Conservation (phyloP, 2,797 vertebrate species). For the Pantherophis vulpinus region DNA sequence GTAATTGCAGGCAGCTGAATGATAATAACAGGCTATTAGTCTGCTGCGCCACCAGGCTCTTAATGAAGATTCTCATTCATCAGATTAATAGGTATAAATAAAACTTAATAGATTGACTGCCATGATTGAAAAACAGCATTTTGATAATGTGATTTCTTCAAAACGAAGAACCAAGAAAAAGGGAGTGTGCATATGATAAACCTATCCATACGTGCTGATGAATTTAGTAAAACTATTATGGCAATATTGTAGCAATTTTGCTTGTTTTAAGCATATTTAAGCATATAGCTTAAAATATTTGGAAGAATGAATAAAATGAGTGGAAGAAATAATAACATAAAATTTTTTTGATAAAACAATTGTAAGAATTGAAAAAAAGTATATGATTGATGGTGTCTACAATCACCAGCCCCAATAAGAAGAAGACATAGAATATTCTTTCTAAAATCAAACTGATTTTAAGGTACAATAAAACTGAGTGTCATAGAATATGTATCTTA, state of each 20-base stretch:
- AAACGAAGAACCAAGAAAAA: background rate
- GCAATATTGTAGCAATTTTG: no score
- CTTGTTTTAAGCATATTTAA: background rate
- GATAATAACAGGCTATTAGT: no score
- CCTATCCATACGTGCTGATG: background rate
- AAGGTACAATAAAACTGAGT: background rate
- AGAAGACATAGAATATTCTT: background rate
- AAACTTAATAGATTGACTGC: background rate
- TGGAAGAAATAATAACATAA: background rate
- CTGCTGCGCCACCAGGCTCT: no score
- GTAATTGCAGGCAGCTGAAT: no score
- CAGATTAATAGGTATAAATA: background rate
- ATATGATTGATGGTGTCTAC: background rate
- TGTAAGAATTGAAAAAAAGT: no score
- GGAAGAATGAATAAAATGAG: background rate
- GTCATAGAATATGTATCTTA: background rate
- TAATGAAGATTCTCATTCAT: background rate
- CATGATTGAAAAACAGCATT: background rate
- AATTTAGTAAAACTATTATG: background rate
- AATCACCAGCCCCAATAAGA: background rate
- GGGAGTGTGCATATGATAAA: background rate
- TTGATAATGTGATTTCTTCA: background rate
- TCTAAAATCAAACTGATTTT: background rate
- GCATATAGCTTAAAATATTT: background rate
- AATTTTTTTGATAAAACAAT: background rate